Percentiles rank a stretch among this genome's conserved stretches.
Conservation (phyloP, 2,888 invertebrate species). For the Oscheius sp. region DNA sequence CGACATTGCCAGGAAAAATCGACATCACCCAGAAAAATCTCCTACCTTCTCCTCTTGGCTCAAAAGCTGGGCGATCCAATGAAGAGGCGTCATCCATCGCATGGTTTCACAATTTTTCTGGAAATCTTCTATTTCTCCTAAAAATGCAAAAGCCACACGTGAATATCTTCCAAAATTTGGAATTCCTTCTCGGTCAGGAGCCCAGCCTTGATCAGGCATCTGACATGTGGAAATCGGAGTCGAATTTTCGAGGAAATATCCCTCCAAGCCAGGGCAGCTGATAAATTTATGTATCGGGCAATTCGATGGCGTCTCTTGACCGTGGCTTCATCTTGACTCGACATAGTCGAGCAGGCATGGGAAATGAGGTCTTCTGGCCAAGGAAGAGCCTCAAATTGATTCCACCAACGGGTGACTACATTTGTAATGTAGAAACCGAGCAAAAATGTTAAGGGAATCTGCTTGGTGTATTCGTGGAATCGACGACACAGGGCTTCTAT, state of each 20-base stretch:
- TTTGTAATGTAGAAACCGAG: conserved; percentile 67
- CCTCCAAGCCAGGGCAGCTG: conserved; percentile 60
- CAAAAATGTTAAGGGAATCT: conserved; percentile 65
- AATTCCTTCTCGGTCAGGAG: conserved; percentile 59
- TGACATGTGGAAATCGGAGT: conserved; percentile 56
- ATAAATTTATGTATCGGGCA: conserved; percentile 64
- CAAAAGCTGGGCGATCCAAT: conserved; percentile 63
- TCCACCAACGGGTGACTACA: conserved; percentile 53
- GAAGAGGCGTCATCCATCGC: conserved; percentile 65
- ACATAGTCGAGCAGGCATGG: conserved; percentile 51
- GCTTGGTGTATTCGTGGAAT: conserved; percentile 60
- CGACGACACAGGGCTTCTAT: conserved; percentile 51
- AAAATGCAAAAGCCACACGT: too few species aligned
- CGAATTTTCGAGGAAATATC: conserved; percentile 63
- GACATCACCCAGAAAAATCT: not conserved
- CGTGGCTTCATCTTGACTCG: conserved; percentile 47
- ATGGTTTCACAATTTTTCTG: conserved; percentile 39
- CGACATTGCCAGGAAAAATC: too few species aligned
- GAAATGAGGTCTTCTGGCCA: conserved; percentile 64
- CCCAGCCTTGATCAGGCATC: conserved; percentile 51
- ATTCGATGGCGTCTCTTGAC: conserved; percentile 49
- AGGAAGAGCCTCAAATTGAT: conserved; percentile 58
- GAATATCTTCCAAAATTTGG: conserved; percentile 49
- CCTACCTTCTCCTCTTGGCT: conserved; percentile 53
- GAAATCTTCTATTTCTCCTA: too few species aligned